Evolutionary conservation across 2,797 vertebrate species (phyloP).

Genomic region (Naso thynnoides): DNA sequence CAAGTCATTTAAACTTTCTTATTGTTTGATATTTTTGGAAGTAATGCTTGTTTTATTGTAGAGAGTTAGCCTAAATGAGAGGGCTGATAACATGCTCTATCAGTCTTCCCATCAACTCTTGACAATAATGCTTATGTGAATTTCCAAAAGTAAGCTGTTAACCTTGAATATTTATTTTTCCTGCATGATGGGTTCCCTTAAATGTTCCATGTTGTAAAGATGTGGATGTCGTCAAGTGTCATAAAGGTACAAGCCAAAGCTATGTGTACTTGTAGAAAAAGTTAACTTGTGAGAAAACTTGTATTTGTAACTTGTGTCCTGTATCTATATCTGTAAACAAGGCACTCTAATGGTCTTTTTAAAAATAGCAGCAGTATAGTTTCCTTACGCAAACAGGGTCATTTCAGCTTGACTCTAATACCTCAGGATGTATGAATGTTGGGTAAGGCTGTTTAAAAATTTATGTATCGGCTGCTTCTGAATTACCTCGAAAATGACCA

Average conservation of each 20-base stretch:
- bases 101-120: too few relatives aligned
- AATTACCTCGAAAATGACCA: not conserved
- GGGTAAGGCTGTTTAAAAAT: slow-evolving; percentile 2
- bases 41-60: not conserved
- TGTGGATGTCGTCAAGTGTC: not conserved
- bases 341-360: too few relatives aligned
- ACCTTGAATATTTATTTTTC: too few relatives aligned
- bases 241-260: not conserved
- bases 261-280: too few relatives aligned
- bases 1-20: too few relatives aligned
- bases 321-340: too few relatives aligned
- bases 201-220: not conserved
- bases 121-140: too few relatives aligned
- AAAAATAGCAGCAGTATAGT: not conserved
- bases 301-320: too few relatives aligned
- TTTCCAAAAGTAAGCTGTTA: too few relatives aligned
- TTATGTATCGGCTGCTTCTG: not conserved
- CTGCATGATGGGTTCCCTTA: not conserved
- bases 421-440: not conserved
- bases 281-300: too few relatives aligned
- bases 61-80: too few relatives aligned
- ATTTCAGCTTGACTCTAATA: slow-evolving; percentile 2
- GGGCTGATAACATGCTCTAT: too few relatives aligned
- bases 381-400: not conserved
- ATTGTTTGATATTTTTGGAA: not conserved